Evolutionary conservation across 2,888 invertebrate species (phyloP).

Genomic region (Steinernema hermaphroditum): DNA sequence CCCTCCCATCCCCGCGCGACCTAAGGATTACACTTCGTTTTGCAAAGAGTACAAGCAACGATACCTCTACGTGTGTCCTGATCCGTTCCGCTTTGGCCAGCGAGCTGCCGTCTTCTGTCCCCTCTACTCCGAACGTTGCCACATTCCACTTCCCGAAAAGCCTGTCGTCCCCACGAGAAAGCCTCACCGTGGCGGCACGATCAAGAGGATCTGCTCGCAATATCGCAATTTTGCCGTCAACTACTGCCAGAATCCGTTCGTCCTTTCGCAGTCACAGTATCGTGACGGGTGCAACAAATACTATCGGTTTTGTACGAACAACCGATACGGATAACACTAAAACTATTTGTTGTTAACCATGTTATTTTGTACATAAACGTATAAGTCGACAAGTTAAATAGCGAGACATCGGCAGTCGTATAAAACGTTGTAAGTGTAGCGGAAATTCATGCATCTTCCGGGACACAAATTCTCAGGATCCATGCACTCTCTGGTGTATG

Average conservation of each 20-base stretch:
- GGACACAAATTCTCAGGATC: constrained; percentile 36
- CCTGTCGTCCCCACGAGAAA: constrained; percentile 57
- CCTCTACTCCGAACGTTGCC: constrained; percentile 58
- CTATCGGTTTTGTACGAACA: constrained; percentile 54
- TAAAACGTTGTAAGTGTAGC: constrained; percentile 55
- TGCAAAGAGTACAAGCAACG: constrained; percentile 62
- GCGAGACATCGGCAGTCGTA: constrained; percentile 58
- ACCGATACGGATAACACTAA: neutral
- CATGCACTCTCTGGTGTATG: constrained; percentile 47
- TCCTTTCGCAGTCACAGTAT: constrained; percentile 52
- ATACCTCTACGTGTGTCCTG: constrained; percentile 62
- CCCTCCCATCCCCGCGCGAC: neutral
- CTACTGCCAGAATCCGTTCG: constrained; percentile 58
- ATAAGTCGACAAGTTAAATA: constrained; percentile 18
- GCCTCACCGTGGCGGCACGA: constrained; percentile 32
- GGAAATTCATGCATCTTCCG: constrained; percentile 58
- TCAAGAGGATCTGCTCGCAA: constrained; percentile 40
- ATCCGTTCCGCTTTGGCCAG: constrained; percentile 47
- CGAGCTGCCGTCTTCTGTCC: constrained; percentile 63
- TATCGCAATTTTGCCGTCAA: constrained; percentile 53
- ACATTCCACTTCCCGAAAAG: constrained; percentile 58
- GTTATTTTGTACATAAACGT: constrained; percentile 26
- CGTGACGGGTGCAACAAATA: constrained; percentile 61
- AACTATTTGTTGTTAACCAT: neutral
- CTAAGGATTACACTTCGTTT: constrained; percentile 39